Base-by-base conservation (phyloP, 2,113 vertebrate genomes). In the Oncorhynchus mykiss region DNA sequence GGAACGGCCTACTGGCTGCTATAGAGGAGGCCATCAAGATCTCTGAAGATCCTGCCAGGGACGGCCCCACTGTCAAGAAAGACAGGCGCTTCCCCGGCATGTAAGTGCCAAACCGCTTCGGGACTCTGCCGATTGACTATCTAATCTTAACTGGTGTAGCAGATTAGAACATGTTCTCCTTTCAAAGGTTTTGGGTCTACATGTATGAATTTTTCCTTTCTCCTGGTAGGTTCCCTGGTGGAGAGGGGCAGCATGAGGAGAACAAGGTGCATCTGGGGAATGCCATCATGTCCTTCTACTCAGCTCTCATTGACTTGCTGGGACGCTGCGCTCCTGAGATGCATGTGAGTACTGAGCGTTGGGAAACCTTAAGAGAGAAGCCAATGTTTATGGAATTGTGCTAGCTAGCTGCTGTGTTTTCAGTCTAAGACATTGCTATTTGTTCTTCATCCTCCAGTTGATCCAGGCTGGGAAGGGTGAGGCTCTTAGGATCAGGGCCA, bases 11-110 rank as follows among this genome's bases (percentile, higher is more conserved):
- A 27, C 84, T 98, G 71, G 95, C 95, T 2, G 95, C 96, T 62
- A 96, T 97, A 20, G 96, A 98, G 68, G 96, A 97, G 49, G 96
- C 96, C 85, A 96, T 97, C 73, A 95, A 96, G 85, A 98, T 98
- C 91, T 96, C 96, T 0, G 95, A 97, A 82, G 96, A 98, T 78
- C 96, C 96, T 0, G 96, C 96, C 0, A 90, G 96, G 48, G 96
- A 98, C 6, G 96, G 96, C 7, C 96, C 96, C 0, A 95, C 93
- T 1, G 88, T 96, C 39, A 96, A 96, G 77, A 96, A 97, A 84
- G 96, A 97, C 84, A 92, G 96, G 65, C 93, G 96, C 27, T 94
- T 94, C 72, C 93, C 91, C 20, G 20, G n/a, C 14, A 94, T 94
- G 93, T 94, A 88, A 78, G 86, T 22, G 25, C 60, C 51, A 60